These are phyloP conservation scores for Cyprinodon diabolis DNA, from an alignment of 2,797 vertebrate species.

Conservation along the genomic window DNA sequence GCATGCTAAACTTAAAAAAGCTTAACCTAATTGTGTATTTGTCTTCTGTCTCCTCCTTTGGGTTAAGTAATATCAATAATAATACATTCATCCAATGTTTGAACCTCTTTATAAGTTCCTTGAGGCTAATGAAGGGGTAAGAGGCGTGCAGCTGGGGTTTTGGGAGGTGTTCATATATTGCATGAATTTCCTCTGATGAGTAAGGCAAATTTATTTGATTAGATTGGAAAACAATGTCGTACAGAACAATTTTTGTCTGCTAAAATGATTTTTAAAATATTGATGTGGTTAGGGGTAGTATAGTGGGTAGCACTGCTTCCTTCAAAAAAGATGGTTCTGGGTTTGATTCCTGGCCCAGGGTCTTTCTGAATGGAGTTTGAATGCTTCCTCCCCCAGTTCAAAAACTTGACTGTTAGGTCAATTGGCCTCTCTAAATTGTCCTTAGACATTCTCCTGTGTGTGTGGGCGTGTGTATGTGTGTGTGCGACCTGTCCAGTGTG, in stretches of 20 bases:
- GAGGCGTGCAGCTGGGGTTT: background rate
- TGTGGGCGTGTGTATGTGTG: no score
- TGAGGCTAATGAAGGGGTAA: background rate
- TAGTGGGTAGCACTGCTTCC: no score
- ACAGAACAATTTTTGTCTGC: background rate
- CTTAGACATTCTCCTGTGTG: no score
- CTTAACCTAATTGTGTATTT: conserved; percentile 50
- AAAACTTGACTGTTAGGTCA: no score
- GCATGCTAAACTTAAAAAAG: conserved; percentile 46
- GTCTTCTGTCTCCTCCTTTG: conserved; percentile 45
- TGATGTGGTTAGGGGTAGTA: background rate
- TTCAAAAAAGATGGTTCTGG: no score
- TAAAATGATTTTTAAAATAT: background rate
- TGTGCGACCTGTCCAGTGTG: no score
- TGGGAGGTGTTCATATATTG: background rate
- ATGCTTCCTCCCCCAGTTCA: no score
- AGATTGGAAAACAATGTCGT: background rate
- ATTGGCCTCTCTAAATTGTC: no score
- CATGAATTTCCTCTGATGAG: background rate
- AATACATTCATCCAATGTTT: conserved; percentile 11
- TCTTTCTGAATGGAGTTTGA: no score
- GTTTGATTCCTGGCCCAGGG: no score
- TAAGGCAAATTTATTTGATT: conserved; percentile 9
- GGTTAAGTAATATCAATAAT: conserved; percentile 25
- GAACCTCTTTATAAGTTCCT: conserved; percentile 42